A percentile compares a stretch with the other conserved stretches of the same genome.
Conservation (phyloP, 2,888 invertebrate genomes). For the Agrilus mali region DNA sequence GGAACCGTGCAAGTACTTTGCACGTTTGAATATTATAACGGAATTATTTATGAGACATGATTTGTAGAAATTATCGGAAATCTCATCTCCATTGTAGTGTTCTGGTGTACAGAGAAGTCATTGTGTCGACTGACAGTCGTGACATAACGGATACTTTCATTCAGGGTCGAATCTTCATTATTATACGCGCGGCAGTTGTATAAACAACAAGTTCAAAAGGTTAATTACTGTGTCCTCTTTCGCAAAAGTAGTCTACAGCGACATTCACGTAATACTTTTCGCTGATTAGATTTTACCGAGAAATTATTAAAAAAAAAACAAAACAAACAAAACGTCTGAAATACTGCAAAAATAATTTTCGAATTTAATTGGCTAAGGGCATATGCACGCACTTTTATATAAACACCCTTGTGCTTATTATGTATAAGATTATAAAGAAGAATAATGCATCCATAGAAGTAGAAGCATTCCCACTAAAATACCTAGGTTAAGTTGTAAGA, state of each 20-base stretch:
- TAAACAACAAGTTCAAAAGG: conserved; percentile 20
- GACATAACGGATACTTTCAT: conserved; percentile 22
- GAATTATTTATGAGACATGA: conserved; percentile 12
- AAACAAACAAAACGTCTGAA: not conserved
- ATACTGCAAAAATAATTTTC: too few relatives aligned
- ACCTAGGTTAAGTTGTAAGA: too few relatives aligned
- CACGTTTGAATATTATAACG: conserved; percentile 13
- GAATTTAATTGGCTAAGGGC: too few relatives aligned
- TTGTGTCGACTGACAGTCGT: conserved; percentile 12
- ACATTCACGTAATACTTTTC: too few relatives aligned
- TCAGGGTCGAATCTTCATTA: conserved; percentile 12
- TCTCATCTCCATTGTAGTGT: conserved; percentile 22
- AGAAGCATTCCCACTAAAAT: too few relatives aligned
- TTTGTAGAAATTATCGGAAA: conserved; percentile 15
- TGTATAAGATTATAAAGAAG: too few relatives aligned
- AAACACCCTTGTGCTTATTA: too few relatives aligned
- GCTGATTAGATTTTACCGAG: not conserved
- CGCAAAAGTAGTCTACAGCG: conserved; percentile 6
- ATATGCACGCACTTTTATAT: too few relatives aligned
- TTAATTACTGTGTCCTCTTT: conserved; percentile 23
- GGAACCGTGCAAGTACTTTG: conserved; percentile 9
- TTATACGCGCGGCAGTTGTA: conserved; percentile 15
- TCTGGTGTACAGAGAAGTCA: too few relatives aligned
- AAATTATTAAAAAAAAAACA: not conserved
- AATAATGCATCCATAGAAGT: too few relatives aligned